Evolutionary conservation across 2,888 invertebrate species (phyloP), one percentile per base, ranked within the genome.

Genomic region (Aphodius granarius): DNA sequence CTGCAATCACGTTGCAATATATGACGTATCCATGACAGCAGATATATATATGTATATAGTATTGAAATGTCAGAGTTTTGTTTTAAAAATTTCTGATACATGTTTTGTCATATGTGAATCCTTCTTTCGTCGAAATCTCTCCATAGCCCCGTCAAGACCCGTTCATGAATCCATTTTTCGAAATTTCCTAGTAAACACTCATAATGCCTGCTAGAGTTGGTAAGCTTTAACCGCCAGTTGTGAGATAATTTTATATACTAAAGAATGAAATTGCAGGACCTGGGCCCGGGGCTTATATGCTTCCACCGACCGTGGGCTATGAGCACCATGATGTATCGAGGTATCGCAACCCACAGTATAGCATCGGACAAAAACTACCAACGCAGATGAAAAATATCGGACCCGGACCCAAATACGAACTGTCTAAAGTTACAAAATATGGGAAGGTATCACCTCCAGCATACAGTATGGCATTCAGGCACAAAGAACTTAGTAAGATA

Each of bases 251-350:
- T 43, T 43, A 43, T 13, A 6, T 6, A 43, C 3, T 9, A 2
- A 0, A 6, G 43, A 9, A 9, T 43, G 43, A 43, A 9, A 43
- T 78, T 77, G 22, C 74, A 92, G 93, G 93, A 71, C 93, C 93
- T 73, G 93, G 93, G 1, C 93, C 93, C 22, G 91, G 91, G 78
- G 90, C 90, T 73, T 93, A 93, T 85, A 82, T 84, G 84, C 87
- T 94, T 77, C 92, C 92, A 15, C 86, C 91, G 0, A 89, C 91
- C 20, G 89, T 91, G 63, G 93, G 93, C 2, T 91, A 87, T 84
- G 84, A 87, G 13, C 82, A 85, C 17, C 93, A 93, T 86, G 93
- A 93, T 86, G 89, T 90, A 18, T 90, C 91, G 6, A 89, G 89
- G 15, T 87, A 88, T 83, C 89, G 92, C 79, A 89, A 89, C 85